A percentile compares a stretch with the other conserved stretches of the same genome.
Conservation (phyloP, 1,140 invertebrate genomes). For the Nylanderia fulva region DNA sequence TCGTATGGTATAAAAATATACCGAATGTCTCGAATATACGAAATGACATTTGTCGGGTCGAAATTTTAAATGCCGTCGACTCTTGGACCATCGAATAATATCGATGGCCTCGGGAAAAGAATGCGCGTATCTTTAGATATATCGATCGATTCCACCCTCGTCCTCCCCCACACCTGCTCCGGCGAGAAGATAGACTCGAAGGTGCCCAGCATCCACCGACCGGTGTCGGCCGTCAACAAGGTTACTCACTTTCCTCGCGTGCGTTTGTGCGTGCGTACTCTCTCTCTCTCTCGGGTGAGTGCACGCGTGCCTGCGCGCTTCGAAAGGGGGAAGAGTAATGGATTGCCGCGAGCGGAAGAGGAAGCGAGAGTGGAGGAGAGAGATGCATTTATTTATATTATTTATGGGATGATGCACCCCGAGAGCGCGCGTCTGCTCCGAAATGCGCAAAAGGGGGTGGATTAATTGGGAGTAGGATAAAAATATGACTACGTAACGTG, state of each 20-base stretch:
- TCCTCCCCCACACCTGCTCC: slow-evolving; percentile 65
- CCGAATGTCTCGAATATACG: no score
- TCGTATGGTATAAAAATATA: no score
- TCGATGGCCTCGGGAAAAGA: slow-evolving; percentile 15
- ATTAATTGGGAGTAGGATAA: background rate
- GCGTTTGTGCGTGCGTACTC: slow-evolving; percentile 12
- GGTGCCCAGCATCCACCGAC: slow-evolving; percentile 61
- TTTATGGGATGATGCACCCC: no score
- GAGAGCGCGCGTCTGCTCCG: slow-evolving; percentile 37
- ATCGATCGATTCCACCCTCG: slow-evolving; percentile 54
- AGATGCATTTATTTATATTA: background rate
- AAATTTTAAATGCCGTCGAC: background rate
- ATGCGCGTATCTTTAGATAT: slow-evolving; percentile 26
- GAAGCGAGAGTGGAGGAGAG: slow-evolving; percentile 52
- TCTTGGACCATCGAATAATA: slow-evolving; percentile 26
- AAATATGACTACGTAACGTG: slow-evolving; percentile 32
- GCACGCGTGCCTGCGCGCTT: slow-evolving; percentile 27
- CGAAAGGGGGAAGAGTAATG: slow-evolving; percentile 49
- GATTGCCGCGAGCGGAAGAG: slow-evolving; percentile 42
- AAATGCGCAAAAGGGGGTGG: slow-evolving; percentile 29
- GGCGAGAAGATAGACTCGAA: slow-evolving; percentile 67
- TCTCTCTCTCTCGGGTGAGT: slow-evolving; percentile 39
- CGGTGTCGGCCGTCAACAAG: slow-evolving; percentile 65
- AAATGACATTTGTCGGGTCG: background rate
- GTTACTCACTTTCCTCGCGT: slow-evolving; percentile 77